Percentiles rank a stretch among this genome's conserved stretches.
Conservation (phyloP, 2,888 invertebrate genomes). For the Sabatieria punctata region DNA sequence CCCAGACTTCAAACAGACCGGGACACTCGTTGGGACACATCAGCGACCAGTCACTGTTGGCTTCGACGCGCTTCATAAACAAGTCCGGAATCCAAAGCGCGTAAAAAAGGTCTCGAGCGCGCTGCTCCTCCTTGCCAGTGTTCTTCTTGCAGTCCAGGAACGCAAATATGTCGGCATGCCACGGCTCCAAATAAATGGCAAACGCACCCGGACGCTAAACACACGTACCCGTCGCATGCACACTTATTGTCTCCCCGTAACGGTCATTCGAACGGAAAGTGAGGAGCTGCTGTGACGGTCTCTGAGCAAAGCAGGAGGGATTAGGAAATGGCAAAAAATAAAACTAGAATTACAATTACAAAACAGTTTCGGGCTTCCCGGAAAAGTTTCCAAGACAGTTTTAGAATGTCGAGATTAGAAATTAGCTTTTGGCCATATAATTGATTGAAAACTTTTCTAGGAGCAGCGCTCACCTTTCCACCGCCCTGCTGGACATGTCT, state of each 20-base stretch:
- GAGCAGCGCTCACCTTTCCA: no score
- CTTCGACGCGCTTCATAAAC: conserved; percentile 76
- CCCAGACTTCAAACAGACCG: conserved; percentile 77
- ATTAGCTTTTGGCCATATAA: no score
- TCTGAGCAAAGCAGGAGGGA: no score
- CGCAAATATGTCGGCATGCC: conserved; percentile 93
- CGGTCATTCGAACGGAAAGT: neutral
- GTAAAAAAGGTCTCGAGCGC: conserved; percentile 88
- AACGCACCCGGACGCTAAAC: conserved; percentile 73
- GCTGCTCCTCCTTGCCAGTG: conserved; percentile 65
- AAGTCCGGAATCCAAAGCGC: conserved; percentile 91
- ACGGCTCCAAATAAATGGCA: conserved; percentile 92
- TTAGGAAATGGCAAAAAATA: no score
- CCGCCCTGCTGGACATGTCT: conserved; percentile 95
- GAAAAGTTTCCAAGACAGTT: neutral
- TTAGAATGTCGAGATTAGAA: no score
- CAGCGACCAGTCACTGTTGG: conserved; percentile 67
- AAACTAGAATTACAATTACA: no score
- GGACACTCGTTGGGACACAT: conserved; percentile 93
- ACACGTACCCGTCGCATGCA: conserved; percentile 10
- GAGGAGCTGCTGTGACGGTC: no score
- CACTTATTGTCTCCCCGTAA: no score
- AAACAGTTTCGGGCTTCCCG: no score
- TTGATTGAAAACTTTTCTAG: no score
- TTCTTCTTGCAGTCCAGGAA: conserved; percentile 88